phyloP scores from a whole-genome alignment of 2,113 vertebrate genomes.

The Leptobrachium leishanense region DNA sequence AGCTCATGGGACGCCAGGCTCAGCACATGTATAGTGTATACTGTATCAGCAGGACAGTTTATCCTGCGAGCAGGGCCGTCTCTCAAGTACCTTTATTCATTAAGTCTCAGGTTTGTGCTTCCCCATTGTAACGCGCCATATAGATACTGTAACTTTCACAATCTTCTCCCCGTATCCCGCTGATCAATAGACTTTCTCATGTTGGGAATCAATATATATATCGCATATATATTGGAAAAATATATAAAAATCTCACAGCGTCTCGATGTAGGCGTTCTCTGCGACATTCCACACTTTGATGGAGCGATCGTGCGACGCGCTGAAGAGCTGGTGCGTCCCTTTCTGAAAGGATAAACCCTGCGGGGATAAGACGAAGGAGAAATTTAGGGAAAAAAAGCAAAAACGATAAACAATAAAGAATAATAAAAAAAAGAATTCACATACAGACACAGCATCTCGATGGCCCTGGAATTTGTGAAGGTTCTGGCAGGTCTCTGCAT shows the following conservation, averaged over 20 bases:
- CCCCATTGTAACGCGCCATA: too few species aligned
- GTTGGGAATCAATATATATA: neutral
- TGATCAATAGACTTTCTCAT: too few species aligned
- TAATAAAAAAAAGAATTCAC: slow-evolving; percentile 37
- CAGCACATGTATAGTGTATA: too few species aligned
- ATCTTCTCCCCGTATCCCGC: too few species aligned
- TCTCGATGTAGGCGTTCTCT: slow-evolving; percentile 92
- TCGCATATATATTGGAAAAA: slow-evolving; percentile 5
- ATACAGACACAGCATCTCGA: slow-evolving; percentile 83
- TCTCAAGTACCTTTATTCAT: too few species aligned
- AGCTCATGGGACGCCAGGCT: too few species aligned
- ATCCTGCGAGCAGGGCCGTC: too few species aligned
- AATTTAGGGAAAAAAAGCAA: neutral
- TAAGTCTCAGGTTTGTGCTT: too few species aligned
- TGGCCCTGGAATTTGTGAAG: slow-evolving; percentile 90
- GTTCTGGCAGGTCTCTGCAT: slow-evolving; percentile 79
- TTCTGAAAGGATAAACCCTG: slow-evolving; percentile 91
- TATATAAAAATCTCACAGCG: slow-evolving; percentile 75
- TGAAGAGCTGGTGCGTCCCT: slow-evolving; percentile 90
- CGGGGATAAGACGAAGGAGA: neutral
- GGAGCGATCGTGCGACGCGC: slow-evolving; percentile 87
- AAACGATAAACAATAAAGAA: neutral
- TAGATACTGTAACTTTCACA: too few species aligned
- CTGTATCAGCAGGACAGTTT: too few species aligned
- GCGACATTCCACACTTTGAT: slow-evolving; percentile 96